phyloP scores from a whole-genome alignment of 2,797 vertebrate species.

The Manis pentadactyla region DNA sequence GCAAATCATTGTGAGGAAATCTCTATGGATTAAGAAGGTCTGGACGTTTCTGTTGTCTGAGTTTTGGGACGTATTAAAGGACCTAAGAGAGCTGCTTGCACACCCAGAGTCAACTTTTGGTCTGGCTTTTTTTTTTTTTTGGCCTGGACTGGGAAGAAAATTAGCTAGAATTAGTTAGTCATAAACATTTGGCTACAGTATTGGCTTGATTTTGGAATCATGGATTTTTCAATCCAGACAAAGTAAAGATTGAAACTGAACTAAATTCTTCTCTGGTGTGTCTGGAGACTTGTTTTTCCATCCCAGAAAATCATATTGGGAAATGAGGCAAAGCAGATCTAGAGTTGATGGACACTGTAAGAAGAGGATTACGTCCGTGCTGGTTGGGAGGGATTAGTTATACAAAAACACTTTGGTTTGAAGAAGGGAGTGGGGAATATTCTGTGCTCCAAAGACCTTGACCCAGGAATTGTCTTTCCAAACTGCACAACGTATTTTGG shows the following conservation, averaged over 20 bases:
- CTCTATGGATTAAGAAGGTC: not conserved
- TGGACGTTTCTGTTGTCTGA: too few relatives aligned
- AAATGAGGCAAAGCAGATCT: not conserved
- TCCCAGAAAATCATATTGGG: not conserved
- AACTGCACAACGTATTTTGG: accelerated
- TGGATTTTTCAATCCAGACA: not conserved
- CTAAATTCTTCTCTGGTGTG: not conserved
- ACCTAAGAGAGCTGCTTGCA: not conserved
- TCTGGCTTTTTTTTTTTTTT: not conserved
- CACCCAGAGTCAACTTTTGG: too few relatives aligned
- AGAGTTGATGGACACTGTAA: accelerated
- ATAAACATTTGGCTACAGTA: not conserved
- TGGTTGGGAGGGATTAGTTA: not conserved
- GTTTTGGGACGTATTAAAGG: not conserved
- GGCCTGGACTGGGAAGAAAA: not conserved
- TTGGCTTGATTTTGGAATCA: not conserved
- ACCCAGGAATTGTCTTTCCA: not conserved
- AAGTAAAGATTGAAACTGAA: not conserved
- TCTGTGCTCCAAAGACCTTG: not conserved
- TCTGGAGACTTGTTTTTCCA: not conserved
- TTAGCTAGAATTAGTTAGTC: not conserved
- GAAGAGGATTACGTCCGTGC: not conserved
- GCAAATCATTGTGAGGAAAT: not conserved
- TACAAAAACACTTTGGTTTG: not conserved
- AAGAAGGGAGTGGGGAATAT: not conserved